These are phyloP conservation scores for Chlorops oryzae DNA, from an alignment of 1,140 invertebrate species.

Conservation along the genomic window DNA sequence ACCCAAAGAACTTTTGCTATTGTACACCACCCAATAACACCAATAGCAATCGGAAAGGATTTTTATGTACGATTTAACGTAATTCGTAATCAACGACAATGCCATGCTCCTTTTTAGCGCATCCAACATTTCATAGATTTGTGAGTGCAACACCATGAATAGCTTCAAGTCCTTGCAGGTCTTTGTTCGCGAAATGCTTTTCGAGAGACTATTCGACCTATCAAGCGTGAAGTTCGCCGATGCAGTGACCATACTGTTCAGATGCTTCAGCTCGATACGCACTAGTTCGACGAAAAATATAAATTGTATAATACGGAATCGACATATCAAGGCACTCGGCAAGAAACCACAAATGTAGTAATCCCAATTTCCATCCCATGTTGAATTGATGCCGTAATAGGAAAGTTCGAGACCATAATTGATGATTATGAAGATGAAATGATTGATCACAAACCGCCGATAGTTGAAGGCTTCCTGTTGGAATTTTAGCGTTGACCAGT, in stretches of 20 bases:
- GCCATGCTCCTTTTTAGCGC: not conserved
- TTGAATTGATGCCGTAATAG: too few relatives aligned
- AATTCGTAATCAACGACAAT: not conserved
- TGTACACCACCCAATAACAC: slow-evolving; percentile 14
- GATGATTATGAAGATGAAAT: not conserved
- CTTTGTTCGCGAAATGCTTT: not conserved
- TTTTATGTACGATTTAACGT: slow-evolving; percentile 7
- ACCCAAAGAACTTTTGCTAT: slow-evolving; percentile 2
- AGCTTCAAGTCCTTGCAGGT: slow-evolving; percentile 2
- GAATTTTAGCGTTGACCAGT: too few relatives aligned
- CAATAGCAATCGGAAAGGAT: slow-evolving; percentile 13
- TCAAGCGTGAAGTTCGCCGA: too few relatives aligned
- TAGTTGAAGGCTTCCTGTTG: not conserved
- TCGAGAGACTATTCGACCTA: too few relatives aligned
- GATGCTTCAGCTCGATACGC: slow-evolving; percentile 2
- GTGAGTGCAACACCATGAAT: slow-evolving; percentile 1
- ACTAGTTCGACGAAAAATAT: slow-evolving; percentile 8
- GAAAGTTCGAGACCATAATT: too few relatives aligned
- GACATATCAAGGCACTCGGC: slow-evolving; percentile 8
- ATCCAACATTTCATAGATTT: slow-evolving; percentile 5
- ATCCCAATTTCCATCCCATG: not conserved
- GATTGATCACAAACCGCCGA: not conserved
- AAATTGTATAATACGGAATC: slow-evolving; percentile 6
- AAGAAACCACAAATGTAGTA: not conserved
- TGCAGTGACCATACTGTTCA: slow-evolving; percentile 1